Evolutionary conservation across 2,797 vertebrate species (phyloP).

Genomic region (Acropternis orthonyx): DNA sequence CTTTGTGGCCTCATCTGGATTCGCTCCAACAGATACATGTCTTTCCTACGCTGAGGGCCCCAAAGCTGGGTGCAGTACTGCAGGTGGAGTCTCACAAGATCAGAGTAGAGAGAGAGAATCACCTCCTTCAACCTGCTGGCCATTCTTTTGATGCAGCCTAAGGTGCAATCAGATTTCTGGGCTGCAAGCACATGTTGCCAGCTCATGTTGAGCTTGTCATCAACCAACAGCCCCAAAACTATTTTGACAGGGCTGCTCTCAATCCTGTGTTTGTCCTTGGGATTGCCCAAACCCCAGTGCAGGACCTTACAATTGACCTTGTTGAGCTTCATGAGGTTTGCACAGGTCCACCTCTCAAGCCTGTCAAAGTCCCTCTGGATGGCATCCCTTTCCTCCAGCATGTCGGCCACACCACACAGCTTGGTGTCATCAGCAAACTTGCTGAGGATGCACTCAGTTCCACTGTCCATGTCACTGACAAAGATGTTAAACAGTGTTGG

Average conservation of each 20-base stretch:
- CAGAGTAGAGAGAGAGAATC: background rate
- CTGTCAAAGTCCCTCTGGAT: background rate
- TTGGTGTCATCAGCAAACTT: background rate
- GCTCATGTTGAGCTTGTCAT: background rate
- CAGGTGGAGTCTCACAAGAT: background rate
- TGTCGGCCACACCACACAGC: background rate
- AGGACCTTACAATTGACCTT: background rate
- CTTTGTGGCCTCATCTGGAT: background rate
- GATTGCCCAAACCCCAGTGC: fast-evolving
- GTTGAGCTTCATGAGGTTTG: fast-evolving
- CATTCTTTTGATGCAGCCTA: background rate
- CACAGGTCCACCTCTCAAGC: background rate
- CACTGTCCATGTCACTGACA: background rate
- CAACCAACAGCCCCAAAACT: background rate
- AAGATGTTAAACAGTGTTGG: background rate
- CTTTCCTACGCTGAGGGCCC: background rate
- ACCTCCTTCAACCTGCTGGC: background rate
- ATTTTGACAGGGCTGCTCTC: background rate
- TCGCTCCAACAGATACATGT: background rate
- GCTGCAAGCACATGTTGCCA: fast-evolving
- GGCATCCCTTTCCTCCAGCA: fast-evolving
- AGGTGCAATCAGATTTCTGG: background rate
- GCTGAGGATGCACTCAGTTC: background rate
- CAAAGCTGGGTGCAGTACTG: background rate
- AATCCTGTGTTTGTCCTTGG: background rate